Conservation (phyloP, 2,888 invertebrate species). For the Plagiodera versicolora region DNA sequence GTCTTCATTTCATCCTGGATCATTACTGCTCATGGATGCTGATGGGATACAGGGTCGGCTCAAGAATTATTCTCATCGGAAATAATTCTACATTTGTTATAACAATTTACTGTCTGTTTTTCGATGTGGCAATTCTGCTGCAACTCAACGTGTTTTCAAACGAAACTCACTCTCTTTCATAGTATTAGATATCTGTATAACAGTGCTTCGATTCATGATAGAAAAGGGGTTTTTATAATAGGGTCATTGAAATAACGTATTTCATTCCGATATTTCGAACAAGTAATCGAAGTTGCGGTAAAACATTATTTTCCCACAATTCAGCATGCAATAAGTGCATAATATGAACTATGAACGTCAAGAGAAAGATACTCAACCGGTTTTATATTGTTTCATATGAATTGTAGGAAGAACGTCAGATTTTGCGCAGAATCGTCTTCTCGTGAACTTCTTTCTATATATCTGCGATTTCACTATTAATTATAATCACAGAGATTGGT, state of each 20-base stretch:
- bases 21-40: slow-evolving; percentile 9
- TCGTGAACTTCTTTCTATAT: slow-evolving; percentile 28
- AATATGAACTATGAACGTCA: slow-evolving; percentile 33
- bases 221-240: slow-evolving; percentile 14
- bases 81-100: slow-evolving; percentile 18
- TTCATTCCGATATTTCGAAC: slow-evolving; percentile 24
- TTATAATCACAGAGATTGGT: slow-evolving; percentile 23
- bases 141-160: too few relatives aligned
- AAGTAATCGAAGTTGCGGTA: slow-evolving; percentile 27
- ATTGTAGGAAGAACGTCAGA: slow-evolving; percentile 33
- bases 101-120: too few relatives aligned
- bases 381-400: slow-evolving; percentile 47
- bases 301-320: slow-evolving; percentile 48
- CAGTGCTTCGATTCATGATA: slow-evolving; percentile 13
- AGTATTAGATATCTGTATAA: background rate
- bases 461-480: slow-evolving; percentile 36
- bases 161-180: too few relatives aligned
- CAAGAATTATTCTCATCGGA: background rate
- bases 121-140: too few relatives aligned
- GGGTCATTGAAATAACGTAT: slow-evolving; percentile 23
- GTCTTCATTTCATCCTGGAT: slow-evolving; percentile 27
- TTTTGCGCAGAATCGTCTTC: slow-evolving; percentile 35
- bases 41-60: slow-evolving; percentile 14
- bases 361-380: slow-evolving; percentile 46
- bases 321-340: slow-evolving; percentile 44